phyloP scores from a whole-genome alignment of 2,113 vertebrate genomes.

The Puffinus mauretanicus region DNA sequence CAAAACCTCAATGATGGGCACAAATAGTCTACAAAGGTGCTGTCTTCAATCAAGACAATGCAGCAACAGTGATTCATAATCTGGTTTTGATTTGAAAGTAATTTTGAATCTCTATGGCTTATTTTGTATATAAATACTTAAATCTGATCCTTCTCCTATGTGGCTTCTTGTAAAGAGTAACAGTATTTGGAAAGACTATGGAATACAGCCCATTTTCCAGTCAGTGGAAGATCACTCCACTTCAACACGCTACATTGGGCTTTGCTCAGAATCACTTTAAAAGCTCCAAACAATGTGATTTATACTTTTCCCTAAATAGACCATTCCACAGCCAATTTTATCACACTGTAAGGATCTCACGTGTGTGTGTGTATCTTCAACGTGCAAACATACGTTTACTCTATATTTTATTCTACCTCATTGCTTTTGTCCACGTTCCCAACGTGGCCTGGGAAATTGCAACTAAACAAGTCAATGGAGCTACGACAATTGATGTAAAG shows the following conservation, averaged over 20 bases:
- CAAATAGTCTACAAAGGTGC: not conserved
- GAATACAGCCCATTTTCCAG: slow-evolving; percentile 21
- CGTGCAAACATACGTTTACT: fast-evolving
- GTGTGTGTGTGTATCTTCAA: not conserved
- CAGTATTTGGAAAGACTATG: not conserved
- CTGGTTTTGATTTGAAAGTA: slow-evolving; percentile 28
- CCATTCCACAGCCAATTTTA: not conserved
- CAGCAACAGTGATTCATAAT: not conserved
- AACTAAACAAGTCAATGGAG: not conserved
- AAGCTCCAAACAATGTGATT: not conserved
- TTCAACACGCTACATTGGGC: not conserved
- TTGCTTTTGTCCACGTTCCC: not conserved
- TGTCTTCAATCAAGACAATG: not conserved
- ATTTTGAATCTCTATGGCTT: not conserved
- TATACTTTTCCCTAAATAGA: not conserved
- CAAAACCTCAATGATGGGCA: not conserved
- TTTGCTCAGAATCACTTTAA: not conserved
- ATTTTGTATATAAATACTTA: not conserved
- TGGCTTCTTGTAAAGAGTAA: slow-evolving; percentile 8
- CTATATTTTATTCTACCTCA: not conserved
- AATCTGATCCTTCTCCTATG: slow-evolving; percentile 5
- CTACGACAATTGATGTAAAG: fast-evolving
- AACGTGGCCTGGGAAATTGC: not conserved
- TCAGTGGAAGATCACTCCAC: not conserved
- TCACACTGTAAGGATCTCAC: not conserved